Evolutionary conservation across 2,113 vertebrate genomes (phyloP), one percentile per base, ranked within the genome.

Genomic region (Setophaga petechia): DNA sequence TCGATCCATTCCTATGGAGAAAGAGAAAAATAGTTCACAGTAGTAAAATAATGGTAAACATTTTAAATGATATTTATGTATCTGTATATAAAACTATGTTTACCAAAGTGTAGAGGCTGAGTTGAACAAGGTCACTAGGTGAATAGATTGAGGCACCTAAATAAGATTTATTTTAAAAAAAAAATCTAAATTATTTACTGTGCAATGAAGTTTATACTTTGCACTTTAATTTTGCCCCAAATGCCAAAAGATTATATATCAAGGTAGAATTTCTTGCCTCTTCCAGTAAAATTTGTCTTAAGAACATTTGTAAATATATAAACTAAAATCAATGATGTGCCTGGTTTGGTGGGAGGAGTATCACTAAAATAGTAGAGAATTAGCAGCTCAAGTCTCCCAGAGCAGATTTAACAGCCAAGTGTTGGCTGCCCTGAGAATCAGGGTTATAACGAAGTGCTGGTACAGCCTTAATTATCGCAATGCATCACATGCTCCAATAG

Each of bases 131-230:
- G 94, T 89, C 76, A 94, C 69, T 75, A 97, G 94, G 51, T 94
- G 75, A 96, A 52, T 92, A 89, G 89, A 93, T 37, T 93, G 93
- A 97, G 92, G 96, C 95, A 97, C 94, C 46, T 94, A 94, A 96
- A 84, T 88, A 76, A 88, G 71, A 89, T 94, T 90, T 94, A 95
- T 95, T 96, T 96, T 91, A 84, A 93, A 87, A 94, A 62, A 62
- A 72, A 89, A 96, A 93, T 86, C 84, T 93, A 87, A 96, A 93
- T 94, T 95, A 89, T 96, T 71, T 85, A 67, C 81, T 66, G 96
- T 97, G 97, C 96, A 97, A 96, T 97, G 95, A 95, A 95, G 79
- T 95, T 90, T 87, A 91, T 96, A 95, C 95, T 97, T 97, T 97
- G 97, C 97, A 97, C 97, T 97, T 97, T 96, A 96, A 92, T 93